Base-by-base conservation (phyloP, 1,140 invertebrate species). In the Diuraphis noxia region DNA sequence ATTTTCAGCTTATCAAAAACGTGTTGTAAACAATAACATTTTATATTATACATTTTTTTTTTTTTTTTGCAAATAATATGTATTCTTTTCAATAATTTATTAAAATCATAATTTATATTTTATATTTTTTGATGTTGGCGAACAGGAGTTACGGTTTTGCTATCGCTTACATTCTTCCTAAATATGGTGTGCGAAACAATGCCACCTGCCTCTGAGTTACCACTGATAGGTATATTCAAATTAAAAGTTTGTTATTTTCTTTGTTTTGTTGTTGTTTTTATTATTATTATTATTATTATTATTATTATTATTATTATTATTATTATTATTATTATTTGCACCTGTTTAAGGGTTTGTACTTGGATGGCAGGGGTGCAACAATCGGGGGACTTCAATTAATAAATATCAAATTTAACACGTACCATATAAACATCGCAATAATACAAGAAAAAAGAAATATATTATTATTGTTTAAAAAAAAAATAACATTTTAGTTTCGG, bases 121-220 rank as follows among this genome's bases (percentile, higher is more conserved):
- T 92, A 56, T 92, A 63, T 49, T 77, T 92, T 92, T 52, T 87
- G 88, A 92, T 91, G 40, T 91, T 92, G 72, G 92, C 63, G 93
- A 93, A 92, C 93, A 96, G 96, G 96, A 94, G 96, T 96, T 92
- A 96, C 96, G 92, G 96, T 96, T 93, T 94, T 96, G 92, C 95
- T 97, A 93, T 96, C 96, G 88, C 94, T 96, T 93, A 96, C 96
- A 93, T 96, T 96, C 93, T 96, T 96, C 94, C 96, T 96, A 94
- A 94, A 96, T 93, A 95, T 96, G 94, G 94, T 96, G 92, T 95
- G 94, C 30, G 93, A 95, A 94, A 94, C 95, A 72, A 96, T 96
- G 93, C 96, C 96, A 92, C 95, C 95, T 63, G 96, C 96, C 17
- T 96, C 95, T 72, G 96, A 96, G 92, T 94, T 96, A 87, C 96